Evolutionary conservation across 2,888 invertebrate genomes (phyloP).

Genomic region (Unio pictorum): DNA sequence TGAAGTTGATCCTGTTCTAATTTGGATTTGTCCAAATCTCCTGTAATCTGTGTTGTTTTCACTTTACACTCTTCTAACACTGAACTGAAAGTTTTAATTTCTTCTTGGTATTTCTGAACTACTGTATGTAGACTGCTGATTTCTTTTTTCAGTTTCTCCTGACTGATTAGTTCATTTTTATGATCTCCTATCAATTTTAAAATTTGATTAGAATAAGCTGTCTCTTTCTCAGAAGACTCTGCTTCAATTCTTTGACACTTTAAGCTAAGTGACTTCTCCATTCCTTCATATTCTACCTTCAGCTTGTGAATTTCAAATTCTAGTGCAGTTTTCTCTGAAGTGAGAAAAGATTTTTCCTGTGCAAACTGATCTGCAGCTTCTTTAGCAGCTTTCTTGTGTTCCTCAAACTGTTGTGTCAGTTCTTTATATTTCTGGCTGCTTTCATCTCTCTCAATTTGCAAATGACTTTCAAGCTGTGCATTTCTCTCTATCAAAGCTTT

Average conservation of each 20-base stretch:
- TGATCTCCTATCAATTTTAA: conserved; percentile 9
- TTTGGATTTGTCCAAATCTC: conserved; percentile 15
- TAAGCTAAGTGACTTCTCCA: conserved; percentile 12
- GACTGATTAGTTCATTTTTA: conserved; percentile 8
- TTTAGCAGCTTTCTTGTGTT: conserved; percentile 11
- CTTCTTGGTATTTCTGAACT: conserved; percentile 13
- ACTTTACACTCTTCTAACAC: conserved; percentile 9
- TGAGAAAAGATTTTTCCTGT: conserved; percentile 9
- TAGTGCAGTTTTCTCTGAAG: conserved; percentile 23
- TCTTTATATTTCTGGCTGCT: conserved; percentile 14
- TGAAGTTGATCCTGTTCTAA: not conserved
- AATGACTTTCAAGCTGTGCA: conserved; percentile 21
- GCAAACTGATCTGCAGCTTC: conserved; percentile 21
- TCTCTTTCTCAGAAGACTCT: conserved; percentile 17
- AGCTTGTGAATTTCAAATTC: conserved; percentile 31
- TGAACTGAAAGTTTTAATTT: conserved; percentile 15
- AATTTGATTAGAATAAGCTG: conserved; percentile 19
- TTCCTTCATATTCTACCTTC: conserved; percentile 21
- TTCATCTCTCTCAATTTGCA: conserved; percentile 18
- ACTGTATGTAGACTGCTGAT: conserved; percentile 5
- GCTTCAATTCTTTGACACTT: conserved; percentile 18
- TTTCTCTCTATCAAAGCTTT: conserved; percentile 14
- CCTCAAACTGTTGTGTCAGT: conserved; percentile 17
- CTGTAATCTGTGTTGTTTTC: conserved; percentile 11
- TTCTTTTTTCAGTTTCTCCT: conserved; percentile 16